Conservation (phyloP, 2,797 vertebrate species). For the Borostomias antarcticus region DNA sequence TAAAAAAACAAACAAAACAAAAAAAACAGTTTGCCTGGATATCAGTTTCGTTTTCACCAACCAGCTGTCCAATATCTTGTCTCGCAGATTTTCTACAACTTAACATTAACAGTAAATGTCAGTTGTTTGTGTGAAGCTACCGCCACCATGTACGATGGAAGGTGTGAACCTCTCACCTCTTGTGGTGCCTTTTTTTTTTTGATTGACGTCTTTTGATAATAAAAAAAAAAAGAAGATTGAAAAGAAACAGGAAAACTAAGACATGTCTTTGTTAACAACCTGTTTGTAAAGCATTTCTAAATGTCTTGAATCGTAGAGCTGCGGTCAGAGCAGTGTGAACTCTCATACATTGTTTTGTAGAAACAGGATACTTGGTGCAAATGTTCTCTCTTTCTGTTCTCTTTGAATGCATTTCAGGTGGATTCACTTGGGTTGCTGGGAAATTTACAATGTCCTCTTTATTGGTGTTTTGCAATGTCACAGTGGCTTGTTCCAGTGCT, state of each 20-base stretch:
- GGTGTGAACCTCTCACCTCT: slow-evolving; percentile 63
- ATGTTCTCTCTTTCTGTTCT: slow-evolving; percentile 65
- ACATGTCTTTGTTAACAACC: slow-evolving; percentile 57
- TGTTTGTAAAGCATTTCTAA: slow-evolving; percentile 67
- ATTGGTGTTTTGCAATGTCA: slow-evolving; percentile 71
- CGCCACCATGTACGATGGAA: slow-evolving; percentile 52
- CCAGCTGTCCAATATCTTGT: slow-evolving; percentile 46
- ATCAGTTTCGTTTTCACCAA: slow-evolving; percentile 45
- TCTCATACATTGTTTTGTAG: slow-evolving; percentile 61
- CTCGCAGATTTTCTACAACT: slow-evolving; percentile 55
- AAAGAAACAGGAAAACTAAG: slow-evolving; percentile 45
- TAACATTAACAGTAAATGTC: slow-evolving; percentile 50
- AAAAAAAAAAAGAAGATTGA: slow-evolving; percentile 23
- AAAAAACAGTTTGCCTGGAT: slow-evolving; percentile 38
- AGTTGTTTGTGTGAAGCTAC: slow-evolving; percentile 60
- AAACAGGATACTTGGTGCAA: slow-evolving; percentile 65
- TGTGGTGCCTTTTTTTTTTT: slow-evolving; percentile 73
- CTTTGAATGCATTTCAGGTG: slow-evolving; percentile 59
- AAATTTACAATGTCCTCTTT: slow-evolving; percentile 64
- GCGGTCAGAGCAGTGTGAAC: slow-evolving; percentile 39
- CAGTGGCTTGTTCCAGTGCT: slow-evolving; percentile 77
- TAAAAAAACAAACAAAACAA: slow-evolving; percentile 19
- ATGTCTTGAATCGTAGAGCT: slow-evolving; percentile 50
- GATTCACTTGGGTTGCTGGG: slow-evolving; percentile 54
- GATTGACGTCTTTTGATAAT: slow-evolving; percentile 64